Conservation (phyloP, 2,888 invertebrate genomes). For the Xylota segnis region DNA sequence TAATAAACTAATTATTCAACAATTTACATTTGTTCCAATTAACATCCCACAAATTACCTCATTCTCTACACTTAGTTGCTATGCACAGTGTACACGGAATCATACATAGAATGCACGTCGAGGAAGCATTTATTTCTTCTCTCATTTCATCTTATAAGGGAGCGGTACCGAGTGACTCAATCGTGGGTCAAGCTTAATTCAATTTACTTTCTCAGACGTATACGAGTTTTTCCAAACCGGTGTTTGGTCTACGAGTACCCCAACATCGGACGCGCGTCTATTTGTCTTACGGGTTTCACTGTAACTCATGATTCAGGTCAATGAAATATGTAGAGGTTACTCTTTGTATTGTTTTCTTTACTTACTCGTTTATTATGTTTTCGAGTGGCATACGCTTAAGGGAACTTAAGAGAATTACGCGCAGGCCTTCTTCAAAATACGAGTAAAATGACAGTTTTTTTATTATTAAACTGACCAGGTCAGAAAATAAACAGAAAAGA, state of each 20-base stretch:
- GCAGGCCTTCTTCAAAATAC: not conserved
- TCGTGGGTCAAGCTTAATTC: constrained; percentile 64
- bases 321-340: constrained; percentile 39
- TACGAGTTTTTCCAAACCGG: not conserved
- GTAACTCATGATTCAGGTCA: constrained; percentile 28
- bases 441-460: not conserved
- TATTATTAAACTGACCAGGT: not conserved
- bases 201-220: constrained; percentile 49
- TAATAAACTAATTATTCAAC: constrained; percentile 19
- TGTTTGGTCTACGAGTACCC: not conserved
- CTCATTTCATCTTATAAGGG: not conserved
- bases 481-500: not conserved
- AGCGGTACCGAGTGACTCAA: constrained; percentile 49
- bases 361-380: constrained; percentile 14
- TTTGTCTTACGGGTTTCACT: not conserved
- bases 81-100: constrained; percentile 6
- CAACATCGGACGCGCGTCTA: not conserved
- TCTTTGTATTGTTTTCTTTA: not conserved
- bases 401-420: constrained; percentile 4
- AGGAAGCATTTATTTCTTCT: not conserved
- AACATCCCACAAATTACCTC: constrained; percentile 44
- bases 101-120: constrained; percentile 24
- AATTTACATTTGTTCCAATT: constrained; percentile 37
- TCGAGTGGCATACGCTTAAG: constrained; percentile 1
- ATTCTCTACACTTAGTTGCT: constrained; percentile 33